Conservation (phyloP, 2,888 invertebrate species). For the Agrochola circellaris region DNA sequence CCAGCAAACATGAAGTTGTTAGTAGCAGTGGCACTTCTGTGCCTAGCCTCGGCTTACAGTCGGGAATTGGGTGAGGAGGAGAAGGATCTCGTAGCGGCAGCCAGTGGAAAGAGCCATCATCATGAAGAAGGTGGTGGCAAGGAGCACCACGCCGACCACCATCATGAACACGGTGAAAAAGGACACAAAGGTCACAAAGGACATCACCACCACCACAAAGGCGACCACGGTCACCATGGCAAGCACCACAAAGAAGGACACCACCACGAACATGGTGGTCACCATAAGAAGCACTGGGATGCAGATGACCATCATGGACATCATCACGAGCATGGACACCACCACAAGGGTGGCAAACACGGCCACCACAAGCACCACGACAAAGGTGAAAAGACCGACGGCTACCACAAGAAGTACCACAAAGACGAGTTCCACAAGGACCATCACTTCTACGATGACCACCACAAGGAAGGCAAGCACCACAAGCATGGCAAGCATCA, state of each 20-base stretch:
- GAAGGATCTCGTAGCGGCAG: constrained; percentile 85
- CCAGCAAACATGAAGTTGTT: constrained; percentile 85
- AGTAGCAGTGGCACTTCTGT: constrained; percentile 81
- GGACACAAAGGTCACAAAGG: constrained; percentile 88
- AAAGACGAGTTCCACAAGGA: constrained; percentile 88
- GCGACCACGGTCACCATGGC: constrained; percentile 85
- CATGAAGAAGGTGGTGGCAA: constrained; percentile 86
- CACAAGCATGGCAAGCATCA: constrained; percentile 88
- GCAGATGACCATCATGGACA: constrained; percentile 85
- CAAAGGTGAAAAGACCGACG: constrained; percentile 86
- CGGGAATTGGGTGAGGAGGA: constrained; percentile 83
- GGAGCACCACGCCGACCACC: constrained; percentile 86
- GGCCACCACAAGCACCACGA: constrained; percentile 87
- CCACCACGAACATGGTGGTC: constrained; percentile 85
- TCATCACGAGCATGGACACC: constrained; percentile 87
- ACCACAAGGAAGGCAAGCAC: constrained; percentile 87
- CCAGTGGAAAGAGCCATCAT: constrained; percentile 81
- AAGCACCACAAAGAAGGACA: constrained; percentile 86
- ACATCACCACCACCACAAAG: constrained; percentile 88
- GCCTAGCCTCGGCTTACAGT: constrained; percentile 84
- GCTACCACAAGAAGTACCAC: constrained; percentile 88
- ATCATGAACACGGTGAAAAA: constrained; percentile 85
- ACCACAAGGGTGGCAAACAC: constrained; percentile 87
- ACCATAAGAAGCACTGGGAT: constrained; percentile 86
- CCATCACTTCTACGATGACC: constrained; percentile 88